Percentiles rank a stretch among this genome's conserved stretches.
Evolutionary conservation across 2,113 vertebrate genomes (phyloP).

Genomic region (Rhinogobius similis): DNA sequence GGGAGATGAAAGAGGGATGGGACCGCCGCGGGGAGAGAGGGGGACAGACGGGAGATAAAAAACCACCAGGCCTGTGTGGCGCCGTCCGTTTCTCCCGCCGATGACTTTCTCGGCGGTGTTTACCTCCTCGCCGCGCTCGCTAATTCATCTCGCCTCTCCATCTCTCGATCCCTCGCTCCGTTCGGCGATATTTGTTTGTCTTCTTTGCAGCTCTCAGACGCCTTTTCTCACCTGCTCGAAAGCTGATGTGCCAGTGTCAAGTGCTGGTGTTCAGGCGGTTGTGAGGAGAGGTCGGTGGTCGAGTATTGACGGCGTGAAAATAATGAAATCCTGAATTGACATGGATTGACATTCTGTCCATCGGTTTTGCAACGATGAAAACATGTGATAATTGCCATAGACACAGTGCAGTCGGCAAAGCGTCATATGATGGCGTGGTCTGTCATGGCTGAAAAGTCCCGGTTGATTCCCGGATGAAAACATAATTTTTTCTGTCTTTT

Average conservation of each 20-base stretch:
- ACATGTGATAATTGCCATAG: no score
- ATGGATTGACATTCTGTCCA: no score
- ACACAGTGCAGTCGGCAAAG: no score
- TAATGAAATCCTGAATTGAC: no score
- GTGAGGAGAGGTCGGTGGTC: background rate
- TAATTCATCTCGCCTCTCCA: constrained; percentile 11
- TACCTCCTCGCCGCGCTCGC: background rate
- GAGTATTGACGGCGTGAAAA: background rate
- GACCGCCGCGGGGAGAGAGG: background rate
- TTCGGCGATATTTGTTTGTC: constrained; percentile 6
- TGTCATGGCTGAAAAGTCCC: no score
- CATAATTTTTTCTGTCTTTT: no score
- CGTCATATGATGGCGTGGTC: no score
- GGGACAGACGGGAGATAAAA: background rate
- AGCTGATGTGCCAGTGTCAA: background rate
- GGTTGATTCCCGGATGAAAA: no score
- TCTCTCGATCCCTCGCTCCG: constrained; percentile 14
- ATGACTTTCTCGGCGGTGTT: constrained; percentile 12
- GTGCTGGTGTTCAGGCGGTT: background rate
- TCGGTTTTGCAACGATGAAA: no score
- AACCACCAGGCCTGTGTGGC: background rate
- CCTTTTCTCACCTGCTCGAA: constrained; percentile 5
- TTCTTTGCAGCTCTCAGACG: constrained; percentile 4
- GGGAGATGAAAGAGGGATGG: constrained; percentile 6
- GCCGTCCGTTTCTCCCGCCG: background rate